A percentile compares a stretch with the other conserved stretches of the same genome.
Evolutionary conservation across 2,113 vertebrate genomes (phyloP).

Genomic region (Lagopus muta): DNA sequence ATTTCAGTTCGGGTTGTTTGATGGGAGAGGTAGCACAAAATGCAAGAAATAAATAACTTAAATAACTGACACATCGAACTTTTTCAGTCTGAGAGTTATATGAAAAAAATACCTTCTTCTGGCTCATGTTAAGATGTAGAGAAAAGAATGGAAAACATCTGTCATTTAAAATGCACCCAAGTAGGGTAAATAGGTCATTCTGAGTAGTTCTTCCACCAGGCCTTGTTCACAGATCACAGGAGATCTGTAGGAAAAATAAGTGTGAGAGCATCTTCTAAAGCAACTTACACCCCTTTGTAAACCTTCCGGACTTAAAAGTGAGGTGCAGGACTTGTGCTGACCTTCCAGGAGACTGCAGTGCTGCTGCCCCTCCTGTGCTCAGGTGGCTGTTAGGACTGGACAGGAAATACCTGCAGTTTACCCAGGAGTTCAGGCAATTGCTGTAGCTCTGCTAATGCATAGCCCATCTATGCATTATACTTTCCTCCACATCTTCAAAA

Average conservation of each 20-base stretch:
- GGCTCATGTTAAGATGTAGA: not conserved
- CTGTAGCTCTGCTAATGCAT: not conserved
- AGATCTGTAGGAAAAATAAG: not conserved
- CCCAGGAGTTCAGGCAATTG: not conserved
- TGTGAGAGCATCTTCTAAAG: not conserved
- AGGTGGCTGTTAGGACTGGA: not conserved
- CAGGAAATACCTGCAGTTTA: not conserved
- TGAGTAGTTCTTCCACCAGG: not conserved
- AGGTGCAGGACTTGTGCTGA: not conserved
- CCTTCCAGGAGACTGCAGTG: not conserved
- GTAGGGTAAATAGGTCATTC: not conserved
- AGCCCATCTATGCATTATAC: rapidly evolving
- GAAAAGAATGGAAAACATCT: not conserved
- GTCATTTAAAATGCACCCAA: not conserved
- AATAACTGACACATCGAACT: not conserved
- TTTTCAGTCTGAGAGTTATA: not conserved
- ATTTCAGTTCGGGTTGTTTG: not conserved
- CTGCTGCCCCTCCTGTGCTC: not conserved
- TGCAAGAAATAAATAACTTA: slow-evolving; percentile 1
- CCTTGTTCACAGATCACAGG: too few species aligned
- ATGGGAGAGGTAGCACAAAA: not conserved
- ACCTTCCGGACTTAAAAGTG: not conserved
- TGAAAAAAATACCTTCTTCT: not conserved
- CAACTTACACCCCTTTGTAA: not conserved
- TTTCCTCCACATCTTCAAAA: not conserved